Base-by-base conservation (phyloP, 2,888 invertebrate genomes). In the Lycia hirtaria region DNA sequence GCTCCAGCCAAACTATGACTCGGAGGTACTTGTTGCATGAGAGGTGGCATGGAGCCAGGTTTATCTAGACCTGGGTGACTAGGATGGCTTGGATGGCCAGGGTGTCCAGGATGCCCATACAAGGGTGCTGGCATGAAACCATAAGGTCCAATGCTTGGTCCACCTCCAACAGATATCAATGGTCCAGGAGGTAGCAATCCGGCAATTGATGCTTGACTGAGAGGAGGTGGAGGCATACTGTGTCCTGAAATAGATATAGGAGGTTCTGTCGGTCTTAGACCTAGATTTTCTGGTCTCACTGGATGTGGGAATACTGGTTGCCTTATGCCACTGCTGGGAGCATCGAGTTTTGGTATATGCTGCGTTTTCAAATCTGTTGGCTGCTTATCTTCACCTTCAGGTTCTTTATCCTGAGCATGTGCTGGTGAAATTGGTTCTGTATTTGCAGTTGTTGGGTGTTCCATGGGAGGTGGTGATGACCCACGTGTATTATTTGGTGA, bases 141-240 rank as follows among this genome's bases (percentile, higher is more conserved):
- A 76, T 95, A 95, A 49, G 94, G 93, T 6, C 93, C 92, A 68
- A 93, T 92, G 71, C 93, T 92, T 44, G 93, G 79, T 50, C 89
- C 88, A 72, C 92, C 93, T 50, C 94, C 94, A 4, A 94, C 93
- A 32, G 94, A 93, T 68, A 94, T 93, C 62, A 94, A 76, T 68
- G 94, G 93, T 33, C 93, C 93, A 47, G 93, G 93, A 56, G 93
- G 93, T 80, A 94, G 81, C 33, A 94, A 77, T 20, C 92, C 93
- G 35, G 93, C 88, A 49, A 94, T 81, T 10, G 94, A 92, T 19
- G 94, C 90, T 73, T 94, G 94, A 32, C 88, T 92, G 5, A 93
- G 86, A 28, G 88, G 71, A 32, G 88, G 89, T 49, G 91, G 89
- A 26, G 87, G 88, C 87, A 90, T 87, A 63, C 71, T 85, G 64